A percentile compares a stretch with the other conserved stretches of the same genome.
Evolutionary conservation across 2,888 invertebrate species (phyloP).

Genomic region (Cosmia trapezina): DNA sequence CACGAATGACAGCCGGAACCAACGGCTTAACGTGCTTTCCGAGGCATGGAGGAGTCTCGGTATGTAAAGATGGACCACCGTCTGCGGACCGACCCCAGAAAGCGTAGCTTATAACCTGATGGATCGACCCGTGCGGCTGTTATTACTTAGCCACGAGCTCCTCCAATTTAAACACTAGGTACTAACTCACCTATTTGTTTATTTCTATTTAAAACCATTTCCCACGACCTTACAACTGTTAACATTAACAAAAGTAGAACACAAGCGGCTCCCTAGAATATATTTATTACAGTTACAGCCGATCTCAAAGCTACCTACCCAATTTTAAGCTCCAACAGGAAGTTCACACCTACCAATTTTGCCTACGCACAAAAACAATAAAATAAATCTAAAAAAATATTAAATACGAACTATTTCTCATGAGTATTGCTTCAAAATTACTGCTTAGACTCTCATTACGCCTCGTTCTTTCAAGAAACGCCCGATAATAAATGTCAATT

Average conservation of each 20-base stretch:
- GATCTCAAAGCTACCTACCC: neutral
- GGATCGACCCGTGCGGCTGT: too few relatives aligned
- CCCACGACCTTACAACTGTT: conserved; percentile 26
- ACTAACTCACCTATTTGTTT: neutral
- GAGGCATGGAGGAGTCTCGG: too few relatives aligned
- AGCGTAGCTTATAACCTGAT: too few relatives aligned
- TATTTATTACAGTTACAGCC: neutral
- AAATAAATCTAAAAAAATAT: conserved; percentile 36
- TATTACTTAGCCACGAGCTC: too few relatives aligned
- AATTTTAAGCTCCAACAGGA: conserved; percentile 24
- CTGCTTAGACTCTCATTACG: conserved; percentile 55
- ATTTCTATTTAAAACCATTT: conserved; percentile 9
- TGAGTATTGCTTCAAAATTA: conserved; percentile 54
- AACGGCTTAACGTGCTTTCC: too few relatives aligned
- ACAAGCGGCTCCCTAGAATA: conserved; percentile 5
- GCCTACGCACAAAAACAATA: conserved; percentile 30
- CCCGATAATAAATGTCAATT: conserved; percentile 62
- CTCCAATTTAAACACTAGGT: too few relatives aligned
- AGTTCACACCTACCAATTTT: conserved; percentile 49
- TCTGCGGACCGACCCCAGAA: too few relatives aligned
- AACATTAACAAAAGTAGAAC: conserved; percentile 6
- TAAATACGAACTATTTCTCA: conserved; percentile 50
- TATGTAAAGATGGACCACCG: too few relatives aligned
- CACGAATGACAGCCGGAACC: too few relatives aligned
- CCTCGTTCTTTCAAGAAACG: conserved; percentile 46